Base-by-base conservation (phyloP, 2,888 invertebrate genomes). In the Megamerina dolium region DNA sequence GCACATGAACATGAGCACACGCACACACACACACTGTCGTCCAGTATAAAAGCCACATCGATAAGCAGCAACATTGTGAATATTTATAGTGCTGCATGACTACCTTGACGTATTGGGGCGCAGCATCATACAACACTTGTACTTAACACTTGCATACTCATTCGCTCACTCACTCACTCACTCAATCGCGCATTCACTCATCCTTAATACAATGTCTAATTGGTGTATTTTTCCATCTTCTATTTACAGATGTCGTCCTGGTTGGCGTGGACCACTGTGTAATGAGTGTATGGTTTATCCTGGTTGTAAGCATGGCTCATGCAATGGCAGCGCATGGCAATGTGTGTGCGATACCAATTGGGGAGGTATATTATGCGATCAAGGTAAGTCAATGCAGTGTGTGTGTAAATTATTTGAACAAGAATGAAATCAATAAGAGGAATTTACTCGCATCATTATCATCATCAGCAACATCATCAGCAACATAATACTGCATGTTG, bases 291-390 rank as follows among this genome's bases (percentile, higher is more conserved):
- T 85, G 68, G 87, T 88, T 12, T 95, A 95, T 77, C 95, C 95
- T 12, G 94, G 94, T 55, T 96, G 96, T 76, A 86, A 90, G 68
- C 92, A 94, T 72, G 96, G 96, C 53, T 89, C 88, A 70, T 97
- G 96, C 77, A 86, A 87, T 66, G 86, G 89, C 52, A 86, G 85
- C 54, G 89, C 92, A 36, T 95, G 91, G 90, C 87, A 94, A 71
- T 97, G 96, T 76, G 89, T 90, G 61, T 96, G 96, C 74, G 86
- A 93, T 70, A 93, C 94, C 60, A 96, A 96, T 70, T 96, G 96
- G 96, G 96, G 95, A 58, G 96, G 96, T 55, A 89, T 95, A 56
- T 84, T 94, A 58, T 96, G 96, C 75, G 95, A 96, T 75, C 94
- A 94, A 82, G 85, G 84, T 84, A 73, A 61, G 63, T 55, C 16